Base-by-base conservation (phyloP, 2,888 invertebrate genomes). In the Rambutsinella grinnellia region DNA sequence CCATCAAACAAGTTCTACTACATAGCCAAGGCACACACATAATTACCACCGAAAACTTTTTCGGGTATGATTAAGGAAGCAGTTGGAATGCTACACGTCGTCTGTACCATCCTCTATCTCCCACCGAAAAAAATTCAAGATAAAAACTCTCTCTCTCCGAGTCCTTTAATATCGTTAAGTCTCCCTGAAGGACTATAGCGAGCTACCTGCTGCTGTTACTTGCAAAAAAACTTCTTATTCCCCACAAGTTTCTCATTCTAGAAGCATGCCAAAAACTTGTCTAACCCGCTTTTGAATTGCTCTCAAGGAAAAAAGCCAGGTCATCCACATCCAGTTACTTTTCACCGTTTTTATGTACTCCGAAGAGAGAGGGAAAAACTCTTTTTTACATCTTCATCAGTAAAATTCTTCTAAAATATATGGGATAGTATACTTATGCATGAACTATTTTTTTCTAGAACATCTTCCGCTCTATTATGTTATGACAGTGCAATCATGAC, bases 401-500 rank as follows among this genome's bases (percentile, higher is more conserved):
- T n/a, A n/a, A n/a, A n/a, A n/a, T 57, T 27, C 28, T 57, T 27
- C 26, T 60, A 60, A 51, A 60, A 60, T 51, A 36, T 51, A 60
- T 19, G 57, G n/a, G n/a, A n/a, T n/a, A n/a, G 62, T 46, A 63
- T 5, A 36, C 36, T 62, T 71, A 65, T 63, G 63, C 65, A 71
- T 63, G 70, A 71, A 49, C 65, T n/a, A 53, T 75, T 68, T 62
- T 62, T 58, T 49, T 61, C 61, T n/a, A n/a, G n/a, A 49, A n/a
- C 49, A 10, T 17, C 19, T 36, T 13, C 5, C 67, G 49, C 56
- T 53, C 44, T 47, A 44, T 46, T 13, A 68, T 58, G 63, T 69
- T 75, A 69, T 75, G 75, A 75, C 75, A 68, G 24, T 62, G 68
- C 63, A 68, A 68, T 75, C 75, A 75, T 67, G 75, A 69, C 56